Evolutionary conservation across 2,113 vertebrate genomes (phyloP).

Genomic region (Nerophis ophidion): DNA sequence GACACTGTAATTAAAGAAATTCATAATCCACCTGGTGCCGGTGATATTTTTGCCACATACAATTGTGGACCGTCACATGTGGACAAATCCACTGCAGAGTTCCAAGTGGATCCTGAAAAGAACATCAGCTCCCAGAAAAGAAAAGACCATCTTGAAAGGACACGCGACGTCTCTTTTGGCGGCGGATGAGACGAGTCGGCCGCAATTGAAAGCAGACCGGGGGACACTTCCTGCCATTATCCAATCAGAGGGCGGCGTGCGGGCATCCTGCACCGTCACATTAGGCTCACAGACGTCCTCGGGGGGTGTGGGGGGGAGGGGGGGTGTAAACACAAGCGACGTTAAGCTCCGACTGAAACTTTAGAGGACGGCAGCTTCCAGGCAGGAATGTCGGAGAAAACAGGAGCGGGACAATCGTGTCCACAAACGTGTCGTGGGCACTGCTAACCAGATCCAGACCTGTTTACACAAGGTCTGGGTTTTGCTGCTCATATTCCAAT

Average conservation of each 20-base stretch:
- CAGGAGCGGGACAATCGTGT: constrained; percentile 16
- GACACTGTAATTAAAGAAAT: too few species aligned
- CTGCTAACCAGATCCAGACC: too few species aligned
- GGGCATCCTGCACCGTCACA: constrained; percentile 43
- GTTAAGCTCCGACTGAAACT: constrained; percentile 59
- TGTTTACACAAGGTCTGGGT: too few species aligned
- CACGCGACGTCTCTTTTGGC: constrained; percentile 37
- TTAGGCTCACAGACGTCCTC: constrained; percentile 25
- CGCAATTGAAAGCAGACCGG: constrained; percentile 56
- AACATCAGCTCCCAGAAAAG: too few species aligned
- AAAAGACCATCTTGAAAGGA: too few species aligned
- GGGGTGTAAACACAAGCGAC: constrained; percentile 57
- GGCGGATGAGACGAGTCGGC: constrained; percentile 31
- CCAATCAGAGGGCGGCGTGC: constrained; percentile 56
- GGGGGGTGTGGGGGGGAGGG: background rate
- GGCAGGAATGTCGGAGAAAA: constrained; percentile 59
- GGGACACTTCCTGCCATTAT: constrained; percentile 60
- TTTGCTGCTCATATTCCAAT: too few species aligned
- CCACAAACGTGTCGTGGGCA: too few species aligned
- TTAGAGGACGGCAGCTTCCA: constrained; percentile 50
- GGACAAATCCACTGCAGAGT: too few species aligned
- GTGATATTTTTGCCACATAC: too few species aligned
- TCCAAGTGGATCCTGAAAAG: too few species aligned
- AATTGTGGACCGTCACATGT: too few species aligned
- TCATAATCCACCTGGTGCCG: too few species aligned